Evolutionary conservation across 2,113 vertebrate species (phyloP).

Genomic region (Sprattus sprattus): DNA sequence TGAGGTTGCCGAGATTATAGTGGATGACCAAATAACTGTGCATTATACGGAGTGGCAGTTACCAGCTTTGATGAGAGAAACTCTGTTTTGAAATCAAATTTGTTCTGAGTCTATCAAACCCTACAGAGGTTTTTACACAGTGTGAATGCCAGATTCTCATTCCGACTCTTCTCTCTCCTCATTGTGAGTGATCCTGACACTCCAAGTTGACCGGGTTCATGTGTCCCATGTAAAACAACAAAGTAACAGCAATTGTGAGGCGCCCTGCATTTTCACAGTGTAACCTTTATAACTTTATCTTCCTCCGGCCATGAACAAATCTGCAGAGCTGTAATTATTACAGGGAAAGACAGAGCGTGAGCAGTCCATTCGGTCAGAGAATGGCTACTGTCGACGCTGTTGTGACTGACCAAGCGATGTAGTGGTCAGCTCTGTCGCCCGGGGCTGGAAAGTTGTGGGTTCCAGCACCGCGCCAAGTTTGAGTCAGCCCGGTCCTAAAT

Average conservation of each 20-base stretch:
- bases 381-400: conserved; percentile 43
- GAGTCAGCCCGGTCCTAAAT: conserved; percentile 56
- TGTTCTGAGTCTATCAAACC: not conserved
- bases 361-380: conserved; percentile 47
- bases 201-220: conserved; percentile 27
- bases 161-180: not conserved
- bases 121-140: not conserved
- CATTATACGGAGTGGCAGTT: conserved; percentile 1
- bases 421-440: conserved; percentile 59
- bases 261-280: conserved; percentile 17
- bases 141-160: not conserved
- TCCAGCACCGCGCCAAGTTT: conserved; percentile 47
- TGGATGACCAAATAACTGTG: conserved; percentile 16
- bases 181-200: conserved; percentile 25
- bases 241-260: conserved; percentile 29
- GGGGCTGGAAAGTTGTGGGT: conserved; percentile 60
- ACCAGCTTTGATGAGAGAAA: conserved; percentile 7
- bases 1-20: conserved; percentile 14
- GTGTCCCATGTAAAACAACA: conserved; percentile 20
- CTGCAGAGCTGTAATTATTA: conserved; percentile 48
- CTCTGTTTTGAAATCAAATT: conserved; percentile 9
- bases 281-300: conserved; percentile 46
- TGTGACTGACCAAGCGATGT: conserved; percentile 53
- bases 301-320: conserved; percentile 32
- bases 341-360: conserved; percentile 43